phyloP scores from a whole-genome alignment of 2,888 invertebrate genomes.

The Limenitis arthemis region DNA sequence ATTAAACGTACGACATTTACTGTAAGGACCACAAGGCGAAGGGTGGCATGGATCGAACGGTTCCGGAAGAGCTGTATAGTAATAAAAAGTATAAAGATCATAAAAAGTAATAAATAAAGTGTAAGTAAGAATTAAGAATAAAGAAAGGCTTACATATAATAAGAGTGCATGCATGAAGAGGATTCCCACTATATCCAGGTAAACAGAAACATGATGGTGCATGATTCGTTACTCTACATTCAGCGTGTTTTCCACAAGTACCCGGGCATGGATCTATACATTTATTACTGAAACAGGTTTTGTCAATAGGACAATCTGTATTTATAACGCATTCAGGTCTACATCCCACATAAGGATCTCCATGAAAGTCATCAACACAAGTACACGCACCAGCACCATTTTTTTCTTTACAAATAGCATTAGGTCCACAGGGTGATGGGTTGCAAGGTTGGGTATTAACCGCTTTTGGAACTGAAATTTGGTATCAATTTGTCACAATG shows the following conservation, averaged over 20 bases:
- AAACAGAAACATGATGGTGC: constrained; percentile 84
- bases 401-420: constrained; percentile 82
- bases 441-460: constrained; percentile 80
- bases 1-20: constrained; percentile 79
- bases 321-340: constrained; percentile 87
- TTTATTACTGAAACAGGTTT: constrained; percentile 83
- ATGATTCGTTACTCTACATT: constrained; percentile 82
- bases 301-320: constrained; percentile 79
- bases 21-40: constrained; percentile 85
- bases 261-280: constrained; percentile 86
- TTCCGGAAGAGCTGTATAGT: constrained; percentile 57
- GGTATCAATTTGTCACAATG: constrained; percentile 5
- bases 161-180: constrained; percentile 76
- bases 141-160: constrained; percentile 72
- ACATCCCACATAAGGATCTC: constrained; percentile 85
- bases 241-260: constrained; percentile 83
- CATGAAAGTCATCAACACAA: constrained; percentile 81
- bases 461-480: constrained; percentile 68
- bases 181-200: constrained; percentile 80
- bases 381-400: constrained; percentile 84
- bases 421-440: constrained; percentile 85
- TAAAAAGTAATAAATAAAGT: constrained; percentile 32
- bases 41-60: constrained; percentile 79
- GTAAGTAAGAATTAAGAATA: constrained; percentile 43
- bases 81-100: constrained; percentile 39